Conservation (phyloP, 2,888 invertebrate species). For the Drosophila phalerata region DNA sequence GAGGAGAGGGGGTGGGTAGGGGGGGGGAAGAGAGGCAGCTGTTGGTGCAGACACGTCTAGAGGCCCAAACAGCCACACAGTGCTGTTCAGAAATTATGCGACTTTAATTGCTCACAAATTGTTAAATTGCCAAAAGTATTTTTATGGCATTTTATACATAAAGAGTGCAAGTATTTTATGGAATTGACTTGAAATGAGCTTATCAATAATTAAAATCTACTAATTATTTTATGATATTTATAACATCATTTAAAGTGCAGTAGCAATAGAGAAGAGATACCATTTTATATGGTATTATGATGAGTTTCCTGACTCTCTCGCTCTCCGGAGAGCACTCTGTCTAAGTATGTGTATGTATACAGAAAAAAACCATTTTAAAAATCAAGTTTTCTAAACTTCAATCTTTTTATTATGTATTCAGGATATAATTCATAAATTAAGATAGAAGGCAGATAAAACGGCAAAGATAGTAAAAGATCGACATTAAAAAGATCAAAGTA, state of each 20-base stretch:
- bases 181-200: background rate
- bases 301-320: too few relatives aligned
- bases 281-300: too few relatives aligned
- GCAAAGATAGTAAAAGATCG: too few relatives aligned
- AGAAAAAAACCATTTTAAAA: background rate
- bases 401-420: too few relatives aligned
- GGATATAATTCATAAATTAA: too few relatives aligned
- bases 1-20: background rate
- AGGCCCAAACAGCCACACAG: conserved; percentile 27
- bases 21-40: background rate
- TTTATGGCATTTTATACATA: conserved; percentile 13
- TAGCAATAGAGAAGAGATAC: background rate
- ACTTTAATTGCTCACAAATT: conserved; percentile 64
- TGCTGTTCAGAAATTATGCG: conserved; percentile 52
- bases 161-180: background rate
- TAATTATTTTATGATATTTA: background rate
- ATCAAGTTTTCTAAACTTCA: too few relatives aligned
- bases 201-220: background rate
- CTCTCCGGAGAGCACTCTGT: background rate
- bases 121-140: conserved; percentile 24
- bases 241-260: background rate
- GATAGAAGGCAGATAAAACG: too few relatives aligned
- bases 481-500: too few relatives aligned
- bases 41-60: conserved; percentile 52
- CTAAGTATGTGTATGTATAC: background rate